phyloP scores from a whole-genome alignment of 1,140 invertebrate genomes.

The Drosophila trapezifrons region DNA sequence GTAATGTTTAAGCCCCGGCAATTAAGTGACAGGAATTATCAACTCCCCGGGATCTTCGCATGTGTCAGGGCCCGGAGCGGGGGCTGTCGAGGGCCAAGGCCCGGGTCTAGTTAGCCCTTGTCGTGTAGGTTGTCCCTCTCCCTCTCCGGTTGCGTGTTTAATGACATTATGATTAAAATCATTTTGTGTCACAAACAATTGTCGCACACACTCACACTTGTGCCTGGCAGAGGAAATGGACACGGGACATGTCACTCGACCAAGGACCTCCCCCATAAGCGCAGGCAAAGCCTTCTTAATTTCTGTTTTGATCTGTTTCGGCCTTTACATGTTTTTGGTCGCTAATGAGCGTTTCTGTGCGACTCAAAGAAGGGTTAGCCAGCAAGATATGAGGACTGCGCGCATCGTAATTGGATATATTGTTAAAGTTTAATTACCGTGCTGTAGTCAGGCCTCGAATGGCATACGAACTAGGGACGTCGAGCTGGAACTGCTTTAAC shows the following conservation, averaged over 20 bases:
- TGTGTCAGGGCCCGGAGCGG: conserved; percentile 43
- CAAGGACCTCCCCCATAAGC: conserved; percentile 29
- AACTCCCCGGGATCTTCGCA: conserved; percentile 70
- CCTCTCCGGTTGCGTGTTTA: conserved; percentile 65
- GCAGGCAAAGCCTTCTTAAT: conserved; percentile 11
- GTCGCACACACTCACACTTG: conserved; percentile 57
- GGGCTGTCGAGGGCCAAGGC: conserved; percentile 18
- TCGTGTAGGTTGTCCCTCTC: neutral
- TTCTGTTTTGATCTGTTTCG: conserved; percentile 22
- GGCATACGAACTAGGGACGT: neutral
- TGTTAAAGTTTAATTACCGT: conserved; percentile 38
- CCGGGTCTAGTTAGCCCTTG: conserved; percentile 34
- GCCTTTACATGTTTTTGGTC: conserved; percentile 13
- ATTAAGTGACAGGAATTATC: conserved; percentile 79
- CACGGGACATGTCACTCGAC: conserved; percentile 4
- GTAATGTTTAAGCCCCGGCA: conserved; percentile 80
- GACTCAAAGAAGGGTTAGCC: conserved; percentile 11
- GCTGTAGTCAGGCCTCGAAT: conserved; percentile 1
- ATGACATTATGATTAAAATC: conserved; percentile 82
- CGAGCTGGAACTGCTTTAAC: neutral
- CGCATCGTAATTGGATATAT: conserved; percentile 51
- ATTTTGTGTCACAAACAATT: conserved; percentile 81
- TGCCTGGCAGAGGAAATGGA: conserved; percentile 16
- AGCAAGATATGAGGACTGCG: conserved; percentile 18
- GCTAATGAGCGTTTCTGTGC: conserved; percentile 30